A percentile compares a stretch with the other conserved stretches of the same genome.
Evolutionary conservation across 2,888 invertebrate species (phyloP).

Genomic region (Hyppa rectilinea): DNA sequence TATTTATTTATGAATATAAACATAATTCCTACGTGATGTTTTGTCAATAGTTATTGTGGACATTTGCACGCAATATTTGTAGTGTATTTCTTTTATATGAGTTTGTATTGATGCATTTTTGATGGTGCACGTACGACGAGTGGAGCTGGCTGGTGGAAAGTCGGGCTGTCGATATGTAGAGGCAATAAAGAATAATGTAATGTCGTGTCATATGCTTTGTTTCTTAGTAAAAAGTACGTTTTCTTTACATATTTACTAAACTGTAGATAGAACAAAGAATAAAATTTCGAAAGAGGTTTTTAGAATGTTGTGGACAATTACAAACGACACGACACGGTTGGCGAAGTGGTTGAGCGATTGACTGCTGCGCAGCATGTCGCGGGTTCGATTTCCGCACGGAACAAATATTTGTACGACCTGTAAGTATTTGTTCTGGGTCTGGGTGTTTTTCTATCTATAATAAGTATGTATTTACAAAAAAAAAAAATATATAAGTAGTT

Average conservation of each 20-base stretch:
- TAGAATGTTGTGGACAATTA: not conserved
- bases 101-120: conserved; percentile 36
- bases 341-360: no score
- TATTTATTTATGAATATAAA: conserved; percentile 47
- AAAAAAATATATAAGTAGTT: no score
- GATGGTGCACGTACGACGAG: conserved; percentile 12
- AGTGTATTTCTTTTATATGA: conserved; percentile 3
- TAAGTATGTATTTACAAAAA: no score
- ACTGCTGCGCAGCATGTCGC: no score
- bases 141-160: not conserved
- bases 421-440: no score
- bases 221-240: not conserved
- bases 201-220: not conserved
- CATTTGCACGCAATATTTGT: conserved; percentile 43
- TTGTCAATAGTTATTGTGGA: conserved; percentile 31
- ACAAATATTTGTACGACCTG: no score
- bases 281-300: not conserved
- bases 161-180: not conserved
- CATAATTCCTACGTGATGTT: conserved; percentile 26
- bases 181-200: not conserved
- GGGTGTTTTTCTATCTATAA: no score
- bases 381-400: no score
- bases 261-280: not conserved
- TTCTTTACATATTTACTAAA: not conserved
- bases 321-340: no score